Evolutionary conservation across 2,113 vertebrate species (phyloP).

Genomic region (Tamias sibiricus): DNA sequence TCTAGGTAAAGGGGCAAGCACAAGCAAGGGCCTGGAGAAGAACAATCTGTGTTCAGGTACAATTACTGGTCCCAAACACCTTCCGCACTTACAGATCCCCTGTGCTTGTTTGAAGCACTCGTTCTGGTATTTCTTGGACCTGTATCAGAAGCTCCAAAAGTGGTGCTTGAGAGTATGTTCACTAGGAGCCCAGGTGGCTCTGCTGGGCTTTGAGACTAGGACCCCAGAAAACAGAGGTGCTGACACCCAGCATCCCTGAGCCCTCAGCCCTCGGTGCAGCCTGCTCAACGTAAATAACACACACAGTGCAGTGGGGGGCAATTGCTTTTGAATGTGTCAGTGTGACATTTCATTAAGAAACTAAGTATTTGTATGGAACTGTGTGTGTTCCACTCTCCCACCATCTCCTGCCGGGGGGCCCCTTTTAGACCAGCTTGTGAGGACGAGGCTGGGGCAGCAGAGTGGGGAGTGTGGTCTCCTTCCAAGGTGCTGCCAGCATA

Average conservation of each 20-base stretch:
- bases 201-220: not conserved
- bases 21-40: not conserved
- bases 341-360: not conserved
- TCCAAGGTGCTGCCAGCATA: not conserved
- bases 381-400: rapidly evolving
- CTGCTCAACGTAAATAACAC: not conserved
- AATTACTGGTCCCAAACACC: not conserved
- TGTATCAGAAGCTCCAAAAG: not conserved
- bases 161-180: not conserved
- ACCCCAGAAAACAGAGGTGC: not conserved
- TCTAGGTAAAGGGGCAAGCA: not conserved
- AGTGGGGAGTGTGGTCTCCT: not conserved
- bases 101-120: not conserved
- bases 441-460: not conserved
- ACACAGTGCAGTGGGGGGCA: not conserved
- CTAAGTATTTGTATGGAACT: not conserved
- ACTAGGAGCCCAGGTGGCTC: not conserved
- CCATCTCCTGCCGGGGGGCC: not conserved
- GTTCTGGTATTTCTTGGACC: not conserved
- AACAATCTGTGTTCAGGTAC: not conserved
- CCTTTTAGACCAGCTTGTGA: not conserved
- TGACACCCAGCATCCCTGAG: not conserved
- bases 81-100: not conserved
- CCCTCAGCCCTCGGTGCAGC: not conserved
- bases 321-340: not conserved